phyloP scores from a whole-genome alignment of 2,113 vertebrate genomes.

The Calidris pygmaea region DNA sequence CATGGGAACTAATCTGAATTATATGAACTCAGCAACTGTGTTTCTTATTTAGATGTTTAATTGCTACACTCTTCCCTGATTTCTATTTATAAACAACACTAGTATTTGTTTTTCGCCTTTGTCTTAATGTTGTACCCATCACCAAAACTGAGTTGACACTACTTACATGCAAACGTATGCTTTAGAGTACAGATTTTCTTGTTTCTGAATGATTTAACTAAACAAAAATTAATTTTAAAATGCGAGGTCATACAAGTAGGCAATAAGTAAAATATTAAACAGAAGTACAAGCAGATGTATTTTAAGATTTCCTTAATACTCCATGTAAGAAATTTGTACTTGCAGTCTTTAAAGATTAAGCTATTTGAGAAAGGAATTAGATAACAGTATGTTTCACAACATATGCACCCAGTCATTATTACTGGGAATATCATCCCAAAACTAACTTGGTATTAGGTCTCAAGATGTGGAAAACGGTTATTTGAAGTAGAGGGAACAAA shows the following conservation, averaged over 20 bases:
- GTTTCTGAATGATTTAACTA: neutral
- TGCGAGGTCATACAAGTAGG: neutral
- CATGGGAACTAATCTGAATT: neutral
- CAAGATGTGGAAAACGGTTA: neutral
- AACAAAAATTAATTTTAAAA: neutral
- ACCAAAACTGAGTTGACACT: neutral
- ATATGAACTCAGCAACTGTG: neutral
- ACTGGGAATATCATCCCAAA: neutral
- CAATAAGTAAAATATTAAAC: neutral
- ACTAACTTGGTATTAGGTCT: neutral
- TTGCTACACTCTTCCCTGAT: neutral
- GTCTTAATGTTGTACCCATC: neutral
- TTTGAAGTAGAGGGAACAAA: neutral
- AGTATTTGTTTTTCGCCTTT: neutral
- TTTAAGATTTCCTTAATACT: neutral
- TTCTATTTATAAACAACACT: neutral
- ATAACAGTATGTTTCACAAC: neutral
- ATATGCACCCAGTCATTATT: neutral
- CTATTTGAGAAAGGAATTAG: neutral
- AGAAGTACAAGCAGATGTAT: neutral
- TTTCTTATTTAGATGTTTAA: neutral
- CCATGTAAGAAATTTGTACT: neutral
- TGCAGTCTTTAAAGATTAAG: neutral
- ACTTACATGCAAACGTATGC: neutral
- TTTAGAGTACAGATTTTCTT: neutral